Base-by-base conservation (phyloP, 2,888 invertebrate genomes). In the Drosophila dives region DNA sequence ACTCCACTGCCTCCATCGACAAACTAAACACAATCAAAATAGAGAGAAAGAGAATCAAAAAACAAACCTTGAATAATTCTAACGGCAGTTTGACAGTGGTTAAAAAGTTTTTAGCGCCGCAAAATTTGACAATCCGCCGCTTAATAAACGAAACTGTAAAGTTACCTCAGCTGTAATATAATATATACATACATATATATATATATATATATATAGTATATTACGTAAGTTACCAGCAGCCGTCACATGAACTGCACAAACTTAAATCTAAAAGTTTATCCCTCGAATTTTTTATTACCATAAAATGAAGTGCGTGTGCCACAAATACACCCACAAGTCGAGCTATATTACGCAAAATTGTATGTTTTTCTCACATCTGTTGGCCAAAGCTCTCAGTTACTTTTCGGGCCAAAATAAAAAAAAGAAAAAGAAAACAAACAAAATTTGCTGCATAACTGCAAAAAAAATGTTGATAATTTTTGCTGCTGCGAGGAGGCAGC, bases 181-280 rank as follows among this genome's bases (percentile, higher is more conserved):
- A 65, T 4, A 12, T 12, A 63, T 23, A 23, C 23, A 23, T 23
- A n/a, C n/a, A 23, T 6, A 29, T 29, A 29, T 29, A 29, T 29
- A 29, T 29, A 29, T 29, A 29, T 29, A 29, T 29, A 29, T 29
- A 29, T 29, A 29, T 29, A 4, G 29, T 6, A 38, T 49, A 80
- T 80, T 68, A 72, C 72, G 73, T 85, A 86, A 81, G 77, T 79
- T 72, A 65, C 62, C 83, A 75, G 67, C 81, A 84, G 84, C 75
- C 86, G 79, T 77, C 64, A 71, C 74, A 63, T 60, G 71, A 85
- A 77, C 61, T 71, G 60, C 58, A 45, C 56, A 76, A 78, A 82
- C 76, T 82, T 67, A 80, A 80, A 68, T 83, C 55, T 53, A 74
- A 78, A 84, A 82, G 66, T 82, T 83, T 85, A 67, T 59, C 50